Conservation (phyloP, 1,140 invertebrate species). For the Bombyx mandarina region DNA sequence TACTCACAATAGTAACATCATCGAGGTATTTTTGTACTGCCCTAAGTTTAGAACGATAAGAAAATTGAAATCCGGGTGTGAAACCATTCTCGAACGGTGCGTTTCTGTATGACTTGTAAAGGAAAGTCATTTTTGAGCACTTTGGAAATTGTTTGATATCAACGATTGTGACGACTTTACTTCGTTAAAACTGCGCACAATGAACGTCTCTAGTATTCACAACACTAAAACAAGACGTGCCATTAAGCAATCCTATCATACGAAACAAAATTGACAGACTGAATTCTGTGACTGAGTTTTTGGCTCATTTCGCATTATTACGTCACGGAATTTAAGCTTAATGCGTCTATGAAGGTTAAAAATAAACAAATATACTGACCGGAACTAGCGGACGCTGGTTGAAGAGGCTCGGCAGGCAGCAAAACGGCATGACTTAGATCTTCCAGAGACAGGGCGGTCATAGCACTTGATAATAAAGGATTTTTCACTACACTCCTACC, state of each 20-base stretch:
- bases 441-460: constrained; percentile 58
- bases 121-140: constrained; percentile 33
- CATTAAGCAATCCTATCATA: no score
- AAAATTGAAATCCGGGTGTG: constrained; percentile 31
- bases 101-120: constrained; percentile 53
- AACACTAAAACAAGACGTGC: no score
- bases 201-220: no score
- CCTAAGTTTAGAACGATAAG: constrained; percentile 23
- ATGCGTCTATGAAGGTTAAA: constrained; percentile 31
- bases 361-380: constrained; percentile 56
- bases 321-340: constrained; percentile 30
- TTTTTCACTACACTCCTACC: constrained; percentile 59
- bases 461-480: constrained; percentile 54
- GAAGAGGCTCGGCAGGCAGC: constrained; percentile 49
- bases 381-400: constrained; percentile 44
- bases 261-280: not conserved
- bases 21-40: constrained; percentile 28
- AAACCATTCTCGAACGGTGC: constrained; percentile 46
- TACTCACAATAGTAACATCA: constrained; percentile 25
- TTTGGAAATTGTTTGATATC: not conserved
- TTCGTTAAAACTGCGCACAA: no score
- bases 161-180: not conserved
- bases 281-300: constrained; percentile 16
- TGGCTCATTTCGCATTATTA: constrained; percentile 32
- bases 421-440: constrained; percentile 66